These are phyloP conservation scores for Danio jaintianensis DNA, from an alignment of 2,797 vertebrate genomes.

Conservation along the genomic window DNA sequence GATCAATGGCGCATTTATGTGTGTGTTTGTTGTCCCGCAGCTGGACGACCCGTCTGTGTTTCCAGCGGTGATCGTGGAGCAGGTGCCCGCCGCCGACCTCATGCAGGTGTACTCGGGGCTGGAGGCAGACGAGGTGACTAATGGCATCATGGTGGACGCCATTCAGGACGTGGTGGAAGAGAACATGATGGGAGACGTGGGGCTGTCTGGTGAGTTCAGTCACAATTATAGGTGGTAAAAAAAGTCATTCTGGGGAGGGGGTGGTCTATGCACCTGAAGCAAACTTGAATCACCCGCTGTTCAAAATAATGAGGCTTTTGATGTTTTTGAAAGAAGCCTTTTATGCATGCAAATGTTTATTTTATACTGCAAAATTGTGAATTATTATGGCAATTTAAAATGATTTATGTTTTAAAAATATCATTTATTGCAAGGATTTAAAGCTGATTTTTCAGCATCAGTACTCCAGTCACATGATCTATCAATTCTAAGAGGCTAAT, in stretches of 20 bases:
- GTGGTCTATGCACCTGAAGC: background rate
- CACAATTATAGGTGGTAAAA: background rate
- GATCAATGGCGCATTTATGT: slow-evolving; percentile 31
- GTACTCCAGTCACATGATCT: background rate
- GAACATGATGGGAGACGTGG: slow-evolving; percentile 82
- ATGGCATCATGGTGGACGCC: slow-evolving; percentile 84
- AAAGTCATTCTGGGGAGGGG: background rate
- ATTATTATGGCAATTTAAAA: no score
- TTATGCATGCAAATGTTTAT: no score
- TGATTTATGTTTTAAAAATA: no score
- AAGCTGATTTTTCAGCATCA: background rate
- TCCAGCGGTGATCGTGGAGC: slow-evolving; percentile 89
- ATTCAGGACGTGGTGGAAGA: slow-evolving; percentile 83
- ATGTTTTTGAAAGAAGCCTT: no score
- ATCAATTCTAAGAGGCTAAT: background rate
- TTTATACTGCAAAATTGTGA: no score
- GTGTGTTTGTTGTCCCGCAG: slow-evolving; percentile 67
- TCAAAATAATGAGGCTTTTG: no score
- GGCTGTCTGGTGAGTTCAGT: slow-evolving; percentile 78
- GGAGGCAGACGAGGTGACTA: slow-evolving; percentile 84
- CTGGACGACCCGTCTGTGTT: slow-evolving; percentile 90
- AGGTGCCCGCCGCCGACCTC: slow-evolving; percentile 85
- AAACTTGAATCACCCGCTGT: background rate
- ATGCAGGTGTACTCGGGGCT: slow-evolving; percentile 90
- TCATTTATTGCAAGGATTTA: background rate